Conservation (phyloP, 2,113 vertebrate genomes). For the Oenanthe oenanthe region DNA sequence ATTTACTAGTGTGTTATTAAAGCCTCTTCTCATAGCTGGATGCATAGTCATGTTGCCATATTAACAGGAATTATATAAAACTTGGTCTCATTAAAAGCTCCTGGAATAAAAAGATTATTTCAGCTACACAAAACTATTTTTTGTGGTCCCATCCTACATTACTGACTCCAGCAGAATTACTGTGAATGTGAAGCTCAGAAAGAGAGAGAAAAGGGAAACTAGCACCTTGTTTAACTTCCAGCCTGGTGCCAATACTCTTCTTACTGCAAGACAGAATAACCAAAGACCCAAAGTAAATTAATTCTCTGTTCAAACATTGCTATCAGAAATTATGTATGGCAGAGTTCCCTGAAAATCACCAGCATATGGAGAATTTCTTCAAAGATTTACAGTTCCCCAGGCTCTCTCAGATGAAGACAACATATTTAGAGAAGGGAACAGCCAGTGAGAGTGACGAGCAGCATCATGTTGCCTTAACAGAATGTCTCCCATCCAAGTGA, state of each 20-base stretch:
- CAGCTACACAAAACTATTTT: background rate
- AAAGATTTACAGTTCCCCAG: constrained; percentile 52
- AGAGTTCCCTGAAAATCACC: constrained; percentile 63
- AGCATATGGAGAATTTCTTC: constrained; percentile 63
- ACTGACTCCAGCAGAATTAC: background rate
- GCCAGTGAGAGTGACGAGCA: background rate
- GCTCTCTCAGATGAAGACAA: constrained; percentile 36
- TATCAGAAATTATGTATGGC: constrained; percentile 61
- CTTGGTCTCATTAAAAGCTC: background rate
- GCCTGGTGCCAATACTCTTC: constrained; percentile 23
- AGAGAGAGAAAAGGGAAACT: background rate
- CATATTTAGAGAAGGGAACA: constrained; percentile 14
- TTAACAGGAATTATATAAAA: constrained; percentile 16
- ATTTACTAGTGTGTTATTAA: background rate
- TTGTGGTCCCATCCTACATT: background rate
- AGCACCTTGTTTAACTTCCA: constrained; percentile 2
- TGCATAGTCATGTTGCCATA: background rate
- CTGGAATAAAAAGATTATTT: constrained; percentile 1
- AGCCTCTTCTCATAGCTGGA: background rate
- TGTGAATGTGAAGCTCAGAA: background rate
- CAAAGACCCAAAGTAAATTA: constrained; percentile 40
- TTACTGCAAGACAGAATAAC: constrained; percentile 18
- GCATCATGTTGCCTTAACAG: constrained; percentile 9
- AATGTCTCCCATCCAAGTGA: background rate
- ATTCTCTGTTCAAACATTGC: constrained; percentile 50